These are phyloP conservation scores for Platygyra sinensis DNA, from an alignment of 64 coral and sea anemone species.

Conservation along the genomic window DNA sequence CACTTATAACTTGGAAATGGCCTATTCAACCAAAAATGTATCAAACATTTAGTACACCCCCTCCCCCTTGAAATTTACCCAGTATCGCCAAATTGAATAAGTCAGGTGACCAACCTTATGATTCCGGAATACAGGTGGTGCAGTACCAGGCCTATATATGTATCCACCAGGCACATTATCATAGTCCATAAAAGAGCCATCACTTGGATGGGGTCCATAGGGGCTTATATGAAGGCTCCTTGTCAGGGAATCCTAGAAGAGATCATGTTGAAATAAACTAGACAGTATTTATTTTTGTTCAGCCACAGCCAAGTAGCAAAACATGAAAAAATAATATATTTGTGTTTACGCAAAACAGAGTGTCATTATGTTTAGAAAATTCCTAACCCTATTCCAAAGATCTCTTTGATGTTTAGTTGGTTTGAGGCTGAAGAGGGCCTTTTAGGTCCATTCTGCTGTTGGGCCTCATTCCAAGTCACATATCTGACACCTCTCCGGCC, in stretches of 20 bases:
- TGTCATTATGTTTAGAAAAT: background rate
- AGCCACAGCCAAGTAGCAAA: background rate
- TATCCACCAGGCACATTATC: background rate
- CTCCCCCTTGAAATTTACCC: too few relatives aligned
- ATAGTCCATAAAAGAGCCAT: background rate
- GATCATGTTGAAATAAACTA: background rate
- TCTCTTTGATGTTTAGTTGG: background rate
- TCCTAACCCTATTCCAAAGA: background rate
- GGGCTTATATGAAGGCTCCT: slow-evolving; percentile 60
- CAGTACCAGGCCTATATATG: slow-evolving; percentile 69
- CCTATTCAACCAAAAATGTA: too few relatives aligned
- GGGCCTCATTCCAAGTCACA: slow-evolving; percentile 92
- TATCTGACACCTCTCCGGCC: slow-evolving; percentile 68
- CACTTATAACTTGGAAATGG: too few relatives aligned
- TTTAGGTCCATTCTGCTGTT: slow-evolving; percentile 27
- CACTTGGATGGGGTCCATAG: slow-evolving; percentile 47
- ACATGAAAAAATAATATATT: background rate
- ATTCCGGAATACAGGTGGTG: slow-evolving; percentile 51
- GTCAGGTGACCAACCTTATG: slow-evolving; percentile 9
- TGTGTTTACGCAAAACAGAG: background rate
- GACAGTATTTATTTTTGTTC: too few relatives aligned
- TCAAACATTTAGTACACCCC: too few relatives aligned
- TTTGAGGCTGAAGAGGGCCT: slow-evolving; percentile 33
- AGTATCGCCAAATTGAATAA: too few relatives aligned
- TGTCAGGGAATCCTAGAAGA: slow-evolving; percentile 38